Percentiles rank a stretch among this genome's conserved stretches.
Conservation (phyloP, 2,113 vertebrate genomes). For the Pongo pygmaeus region DNA sequence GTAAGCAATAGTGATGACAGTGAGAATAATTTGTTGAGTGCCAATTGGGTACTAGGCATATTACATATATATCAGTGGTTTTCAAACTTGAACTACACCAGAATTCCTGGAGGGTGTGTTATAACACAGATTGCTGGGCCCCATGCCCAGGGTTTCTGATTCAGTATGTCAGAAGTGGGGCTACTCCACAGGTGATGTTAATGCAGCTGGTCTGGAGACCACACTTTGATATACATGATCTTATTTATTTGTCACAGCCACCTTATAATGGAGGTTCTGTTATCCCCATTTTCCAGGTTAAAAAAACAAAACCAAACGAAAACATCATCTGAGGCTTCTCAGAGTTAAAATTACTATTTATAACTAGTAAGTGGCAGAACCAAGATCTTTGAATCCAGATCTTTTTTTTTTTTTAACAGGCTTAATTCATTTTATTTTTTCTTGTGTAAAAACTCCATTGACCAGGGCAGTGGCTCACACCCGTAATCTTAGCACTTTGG, state of each 20-base stretch:
- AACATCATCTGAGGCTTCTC: background rate
- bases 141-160: background rate
- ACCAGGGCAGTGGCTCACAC: no score
- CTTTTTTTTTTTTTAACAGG: background rate
- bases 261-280: background rate
- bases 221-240: background rate
- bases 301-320: background rate
- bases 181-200: background rate
- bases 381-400: background rate
- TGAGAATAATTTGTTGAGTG: background rate
- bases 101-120: background rate
- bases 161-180: background rate
- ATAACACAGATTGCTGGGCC: background rate
- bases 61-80: background rate
- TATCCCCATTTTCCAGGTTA: background rate
- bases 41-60: background rate
- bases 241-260: background rate
- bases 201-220: background rate
- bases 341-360: conserved; percentile 7
- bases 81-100: background rate
- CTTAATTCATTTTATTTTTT: no score
- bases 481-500: no score
- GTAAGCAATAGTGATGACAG: background rate
- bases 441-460: no score
- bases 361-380: background rate